These are phyloP conservation scores for Streptopelia turtur DNA, from an alignment of 2,797 vertebrate genomes.

Conservation along the genomic window DNA sequence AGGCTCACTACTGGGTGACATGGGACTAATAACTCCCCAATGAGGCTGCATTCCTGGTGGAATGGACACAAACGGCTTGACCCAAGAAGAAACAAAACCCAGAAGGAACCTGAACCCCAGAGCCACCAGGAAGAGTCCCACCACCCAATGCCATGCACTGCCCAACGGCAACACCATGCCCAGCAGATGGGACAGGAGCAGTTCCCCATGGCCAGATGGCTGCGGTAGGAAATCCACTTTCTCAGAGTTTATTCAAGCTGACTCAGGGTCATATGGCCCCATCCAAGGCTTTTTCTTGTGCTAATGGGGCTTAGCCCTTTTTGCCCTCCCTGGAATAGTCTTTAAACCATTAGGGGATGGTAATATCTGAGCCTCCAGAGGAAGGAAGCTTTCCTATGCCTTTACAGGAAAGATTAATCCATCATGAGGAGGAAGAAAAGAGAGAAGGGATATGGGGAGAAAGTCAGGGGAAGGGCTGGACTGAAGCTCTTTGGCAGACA, in stretches of 20 bases:
- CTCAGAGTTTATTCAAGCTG: conserved; percentile 30
- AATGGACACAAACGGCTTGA: neutral
- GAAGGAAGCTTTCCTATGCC: neutral
- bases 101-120: neutral
- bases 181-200: neutral
- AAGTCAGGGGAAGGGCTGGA: neutral
- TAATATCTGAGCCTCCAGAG: neutral
- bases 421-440: neutral
- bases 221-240: conserved; percentile 37
- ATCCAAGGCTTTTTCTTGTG: neutral
- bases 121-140: neutral
- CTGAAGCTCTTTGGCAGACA: neutral
- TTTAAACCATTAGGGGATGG: neutral
- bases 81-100: neutral
- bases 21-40: conserved; percentile 10
- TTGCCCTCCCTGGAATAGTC: neutral
- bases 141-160: neutral
- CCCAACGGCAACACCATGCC: neutral
- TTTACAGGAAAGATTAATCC: neutral
- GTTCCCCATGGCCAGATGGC: conserved; percentile 6
- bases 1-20: neutral
- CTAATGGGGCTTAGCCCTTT: conserved; percentile 32
- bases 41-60: neutral
- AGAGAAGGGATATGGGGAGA: neutral
- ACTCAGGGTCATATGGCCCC: neutral